Base-by-base conservation (phyloP, 2,888 invertebrate species). In the Argyra leucocephala region DNA sequence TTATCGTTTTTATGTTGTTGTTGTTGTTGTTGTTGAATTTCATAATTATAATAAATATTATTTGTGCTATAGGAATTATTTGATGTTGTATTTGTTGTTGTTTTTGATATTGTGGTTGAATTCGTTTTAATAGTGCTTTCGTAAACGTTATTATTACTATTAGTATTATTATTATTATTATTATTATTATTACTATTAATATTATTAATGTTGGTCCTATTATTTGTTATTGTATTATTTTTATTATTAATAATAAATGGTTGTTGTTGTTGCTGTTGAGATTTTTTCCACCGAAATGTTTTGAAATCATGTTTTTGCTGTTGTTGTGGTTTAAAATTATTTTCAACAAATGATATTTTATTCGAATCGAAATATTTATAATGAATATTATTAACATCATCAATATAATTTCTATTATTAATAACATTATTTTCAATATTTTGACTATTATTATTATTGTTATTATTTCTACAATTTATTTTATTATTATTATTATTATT, bases 111-210 rank as follows among this genome's bases (percentile, higher is more conserved):
- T 21, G 63, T 31, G 12, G 60, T 64, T 60, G 63, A 24, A 23
- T 63, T 57, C 23, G 21, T 57, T 48, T 60, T 66, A 57, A n/a
- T 57, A 22, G 12, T 61, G 63, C 57, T 66, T 64, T 62, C 58
- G 61, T 64, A 22, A 63, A 63, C 60, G 66, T 65, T 59, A 62
- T 72, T 73, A 77, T 73, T 76, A 73, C 73, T 74, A 75, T 72
- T 76, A 75, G 5, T 36, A 64, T 65, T 68, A 69, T 73, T 76
- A 73, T 74, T 74, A 75, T 72, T 76, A 75, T 12, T 36, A 64
- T 65, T 68, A 69, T 48, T 75, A 75, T 37, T 31, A 64, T 65
- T 68, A 68, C 48, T 23, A 65, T 67, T 66, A 66, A 59, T 66
- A 65, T 64, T 64, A 64, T 65, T 65, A 69, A 67, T 66, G 22